Conservation (phyloP, 1,140 invertebrate species). For the Papilio dardanus region DNA sequence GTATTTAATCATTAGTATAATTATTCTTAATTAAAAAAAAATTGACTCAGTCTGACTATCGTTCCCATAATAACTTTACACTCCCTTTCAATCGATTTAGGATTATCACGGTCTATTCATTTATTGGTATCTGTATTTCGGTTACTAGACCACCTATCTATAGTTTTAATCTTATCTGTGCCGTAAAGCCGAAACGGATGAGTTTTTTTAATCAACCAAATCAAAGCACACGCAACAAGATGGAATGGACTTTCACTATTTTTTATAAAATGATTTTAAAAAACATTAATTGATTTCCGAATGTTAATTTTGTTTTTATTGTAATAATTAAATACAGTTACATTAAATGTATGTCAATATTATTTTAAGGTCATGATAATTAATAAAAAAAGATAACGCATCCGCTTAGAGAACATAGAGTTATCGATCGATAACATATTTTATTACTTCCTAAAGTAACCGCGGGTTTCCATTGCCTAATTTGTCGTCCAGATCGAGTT, state of each 20-base stretch:
- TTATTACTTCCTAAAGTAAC: neutral
- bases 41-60: neutral
- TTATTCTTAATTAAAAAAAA: no score
- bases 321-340: neutral
- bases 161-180: constrained; percentile 23
- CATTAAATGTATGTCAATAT: constrained; percentile 1
- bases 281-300: neutral
- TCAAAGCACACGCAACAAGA: constrained; percentile 16
- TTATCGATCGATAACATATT: neutral
- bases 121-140: constrained; percentile 13
- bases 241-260: constrained; percentile 26
- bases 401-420: neutral
- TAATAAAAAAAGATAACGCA: neutral
- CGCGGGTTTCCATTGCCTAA: neutral
- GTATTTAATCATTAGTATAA: no score
- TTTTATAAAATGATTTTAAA: neutral
- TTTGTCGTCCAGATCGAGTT: no score
- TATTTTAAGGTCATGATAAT: neutral
- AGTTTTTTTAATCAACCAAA: constrained; percentile 17
- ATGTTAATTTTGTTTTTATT: neutral
- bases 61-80: neutral
- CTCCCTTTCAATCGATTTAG: constrained; percentile 8
- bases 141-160: constrained; percentile 23
- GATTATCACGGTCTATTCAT: neutral
- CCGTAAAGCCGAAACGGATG: constrained; percentile 23